Conservation (phyloP, 1,140 invertebrate species). For the Drosophila santomea region DNA sequence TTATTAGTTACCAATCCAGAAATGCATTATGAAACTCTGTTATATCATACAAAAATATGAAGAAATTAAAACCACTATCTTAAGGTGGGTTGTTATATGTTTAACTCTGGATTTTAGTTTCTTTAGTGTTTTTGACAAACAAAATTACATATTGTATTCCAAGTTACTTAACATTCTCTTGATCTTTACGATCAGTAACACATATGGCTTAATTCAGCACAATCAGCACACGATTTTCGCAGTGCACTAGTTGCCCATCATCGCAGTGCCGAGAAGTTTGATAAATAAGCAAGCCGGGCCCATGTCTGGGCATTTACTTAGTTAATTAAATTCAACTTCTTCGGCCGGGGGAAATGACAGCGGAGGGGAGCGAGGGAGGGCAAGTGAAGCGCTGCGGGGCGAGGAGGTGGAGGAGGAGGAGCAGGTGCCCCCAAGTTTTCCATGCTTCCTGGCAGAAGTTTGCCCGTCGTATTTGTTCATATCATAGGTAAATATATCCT, state of each 20-base stretch:
- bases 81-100: no score
- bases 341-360: conserved; percentile 47
- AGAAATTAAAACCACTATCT: no score
- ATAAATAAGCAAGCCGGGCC: conserved; percentile 61
- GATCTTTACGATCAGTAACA: not conserved
- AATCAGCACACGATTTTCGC: not conserved
- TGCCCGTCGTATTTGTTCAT: conserved; percentile 63
- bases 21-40: no score
- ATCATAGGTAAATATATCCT: conserved; percentile 68
- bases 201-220: not conserved
- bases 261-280: conserved; percentile 42
- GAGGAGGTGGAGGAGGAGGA: conserved; percentile 29
- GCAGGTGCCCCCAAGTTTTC: not conserved
- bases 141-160: no score
- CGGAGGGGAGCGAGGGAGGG: conserved; percentile 14
- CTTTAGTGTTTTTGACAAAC: no score
- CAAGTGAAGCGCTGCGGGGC: conserved; percentile 44
- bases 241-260: conserved; percentile 42
- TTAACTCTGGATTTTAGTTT: no score
- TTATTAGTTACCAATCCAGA: no score
- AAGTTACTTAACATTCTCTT: not conserved
- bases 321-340: conserved; percentile 82
- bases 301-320: conserved; percentile 81
- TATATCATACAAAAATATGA: no score
- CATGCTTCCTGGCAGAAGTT: conserved; percentile 46